Percentiles rank a stretch among this genome's conserved stretches.
Evolutionary conservation across 2,888 invertebrate genomes (phyloP).

Genomic region (Pachydiplax longipennis): DNA sequence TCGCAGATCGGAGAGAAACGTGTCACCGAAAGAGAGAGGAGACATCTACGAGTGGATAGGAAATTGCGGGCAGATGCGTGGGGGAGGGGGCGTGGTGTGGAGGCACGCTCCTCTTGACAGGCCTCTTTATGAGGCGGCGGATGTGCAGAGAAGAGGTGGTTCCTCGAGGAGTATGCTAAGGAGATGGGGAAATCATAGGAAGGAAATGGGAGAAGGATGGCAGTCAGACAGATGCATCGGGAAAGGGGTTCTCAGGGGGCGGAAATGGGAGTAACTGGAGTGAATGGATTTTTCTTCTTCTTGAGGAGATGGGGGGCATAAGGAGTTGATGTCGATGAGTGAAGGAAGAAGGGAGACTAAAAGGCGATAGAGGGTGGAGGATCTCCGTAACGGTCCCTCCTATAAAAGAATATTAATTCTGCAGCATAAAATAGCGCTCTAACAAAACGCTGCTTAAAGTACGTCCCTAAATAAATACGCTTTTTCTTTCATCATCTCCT

Average conservation of each 20-base stretch:
- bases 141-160: neutral
- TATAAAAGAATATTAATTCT: too few species aligned
- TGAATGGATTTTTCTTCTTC: neutral
- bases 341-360: neutral
- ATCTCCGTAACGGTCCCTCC: too few species aligned
- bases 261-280: neutral
- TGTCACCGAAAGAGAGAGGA: neutral
- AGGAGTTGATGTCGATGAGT: neutral
- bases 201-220: neutral
- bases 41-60: neutral
- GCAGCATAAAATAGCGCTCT: too few species aligned
- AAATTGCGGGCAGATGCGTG: neutral
- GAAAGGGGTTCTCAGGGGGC: neutral
- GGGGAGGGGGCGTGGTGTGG: too few species aligned
- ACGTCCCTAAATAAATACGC: too few species aligned
- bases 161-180: neutral
- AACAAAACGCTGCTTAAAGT: too few species aligned
- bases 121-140: neutral
- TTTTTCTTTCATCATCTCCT: too few species aligned
- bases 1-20: neutral
- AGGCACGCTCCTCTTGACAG: neutral
- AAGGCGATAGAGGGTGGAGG: neutral
- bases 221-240: neutral
- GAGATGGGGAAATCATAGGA: neutral
- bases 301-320: neutral